Evolutionary conservation across 2,797 vertebrate genomes (phyloP).

Genomic region (Amphiprion clarkii): DNA sequence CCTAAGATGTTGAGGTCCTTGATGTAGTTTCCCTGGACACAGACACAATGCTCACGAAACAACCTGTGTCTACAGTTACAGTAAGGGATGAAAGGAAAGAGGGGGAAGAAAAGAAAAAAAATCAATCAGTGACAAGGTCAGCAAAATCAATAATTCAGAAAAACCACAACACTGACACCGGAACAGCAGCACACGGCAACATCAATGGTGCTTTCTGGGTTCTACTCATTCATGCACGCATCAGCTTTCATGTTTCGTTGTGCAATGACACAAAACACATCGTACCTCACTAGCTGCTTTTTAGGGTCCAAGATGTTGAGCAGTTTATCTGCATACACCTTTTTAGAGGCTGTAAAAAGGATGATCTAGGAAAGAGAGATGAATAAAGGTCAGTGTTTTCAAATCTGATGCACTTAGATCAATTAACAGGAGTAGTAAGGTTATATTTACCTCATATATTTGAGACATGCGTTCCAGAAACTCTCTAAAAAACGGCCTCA

Average conservation of each 20-base stretch:
- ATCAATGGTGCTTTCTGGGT: neutral
- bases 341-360: constrained; percentile 99
- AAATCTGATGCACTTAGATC: neutral
- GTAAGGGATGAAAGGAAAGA: constrained; percentile 28
- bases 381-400: neutral
- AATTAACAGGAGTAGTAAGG: neutral
- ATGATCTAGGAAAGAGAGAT: constrained; percentile 88
- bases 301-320: constrained; percentile 99
- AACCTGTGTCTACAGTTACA: constrained; percentile 91
- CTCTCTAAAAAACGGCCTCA: constrained; percentile 98
- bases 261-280: neutral
- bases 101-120: neutral
- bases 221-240: neutral
- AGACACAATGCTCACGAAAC: constrained; percentile 98
- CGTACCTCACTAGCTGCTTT: constrained; percentile 98
- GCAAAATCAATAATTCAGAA: constrained; percentile 74
- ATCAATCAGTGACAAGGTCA: constrained; percentile 57
- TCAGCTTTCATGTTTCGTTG: neutral
- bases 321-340: constrained; percentile 99
- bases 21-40: constrained; percentile 99
- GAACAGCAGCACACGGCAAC: constrained; percentile 26
- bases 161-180: constrained; percentile 76
- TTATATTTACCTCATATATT: constrained; percentile 94
- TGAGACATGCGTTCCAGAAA: constrained; percentile 99
- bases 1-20: constrained; percentile 99